Percentiles rank a stretch among this genome's conserved stretches.
These are phyloP conservation scores for Diplazon laetatorius DNA, from an alignment of 2,888 invertebrate species.

Conservation along the genomic window DNA sequence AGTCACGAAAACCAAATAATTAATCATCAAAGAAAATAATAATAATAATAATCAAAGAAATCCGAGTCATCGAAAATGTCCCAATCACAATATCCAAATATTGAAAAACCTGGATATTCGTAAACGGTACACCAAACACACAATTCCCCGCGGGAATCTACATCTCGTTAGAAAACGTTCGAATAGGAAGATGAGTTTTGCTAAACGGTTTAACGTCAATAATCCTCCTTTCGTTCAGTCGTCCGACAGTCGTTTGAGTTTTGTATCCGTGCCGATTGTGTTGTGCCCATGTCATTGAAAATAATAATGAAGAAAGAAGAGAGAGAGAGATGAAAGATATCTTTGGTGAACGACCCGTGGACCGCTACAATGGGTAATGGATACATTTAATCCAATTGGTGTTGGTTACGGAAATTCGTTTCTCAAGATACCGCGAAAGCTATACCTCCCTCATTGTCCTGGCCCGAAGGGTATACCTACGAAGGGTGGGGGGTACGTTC, in stretches of 20 bases:
- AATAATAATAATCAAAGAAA: too few relatives aligned
- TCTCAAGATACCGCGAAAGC: constrained; percentile 31
- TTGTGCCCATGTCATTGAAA: constrained; percentile 60
- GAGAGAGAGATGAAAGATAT: too few relatives aligned
- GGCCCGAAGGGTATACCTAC: neutral
- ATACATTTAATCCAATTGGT: constrained; percentile 82
- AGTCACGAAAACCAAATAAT: too few relatives aligned
- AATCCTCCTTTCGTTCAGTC: constrained; percentile 39
- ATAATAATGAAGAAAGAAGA: too few relatives aligned
- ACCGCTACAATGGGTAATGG: constrained; percentile 79
- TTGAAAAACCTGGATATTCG: constrained; percentile 9
- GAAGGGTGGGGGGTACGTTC: constrained; percentile 54
- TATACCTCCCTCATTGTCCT: constrained; percentile 41
- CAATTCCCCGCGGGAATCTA: neutral
- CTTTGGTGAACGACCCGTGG: constrained; percentile 61
- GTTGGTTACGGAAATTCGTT: constrained; percentile 55
- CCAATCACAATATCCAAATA: neutral
- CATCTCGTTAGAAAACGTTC: constrained; percentile 55
- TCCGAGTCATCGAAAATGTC: neutral
- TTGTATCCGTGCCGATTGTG: constrained; percentile 30
- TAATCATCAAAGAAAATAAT: too few relatives aligned
- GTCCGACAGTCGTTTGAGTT: constrained; percentile 24
- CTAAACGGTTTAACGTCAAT: constrained; percentile 63
- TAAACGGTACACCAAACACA: constrained; percentile 5
- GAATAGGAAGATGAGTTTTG: constrained; percentile 30